phyloP scores from a whole-genome alignment of 2,113 vertebrate genomes.

The Misgurnus mizolepis region DNA sequence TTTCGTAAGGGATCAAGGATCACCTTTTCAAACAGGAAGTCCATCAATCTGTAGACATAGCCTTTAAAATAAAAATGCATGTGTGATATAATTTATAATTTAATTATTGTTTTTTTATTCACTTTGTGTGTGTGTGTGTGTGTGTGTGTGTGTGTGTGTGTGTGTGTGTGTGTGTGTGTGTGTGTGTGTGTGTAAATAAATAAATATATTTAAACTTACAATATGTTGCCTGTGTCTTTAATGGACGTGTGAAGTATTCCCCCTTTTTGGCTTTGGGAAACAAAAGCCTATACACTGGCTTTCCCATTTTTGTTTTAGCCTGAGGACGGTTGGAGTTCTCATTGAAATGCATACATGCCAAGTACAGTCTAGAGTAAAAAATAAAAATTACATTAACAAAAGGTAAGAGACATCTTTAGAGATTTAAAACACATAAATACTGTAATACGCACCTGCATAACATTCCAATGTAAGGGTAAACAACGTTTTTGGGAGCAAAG shows the following conservation, averaged over 20 bases:
- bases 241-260: background rate
- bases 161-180: too few relatives aligned
- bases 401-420: background rate
- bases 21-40: too few relatives aligned
- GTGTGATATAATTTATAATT: too few relatives aligned
- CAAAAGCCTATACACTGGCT: background rate
- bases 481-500: background rate
- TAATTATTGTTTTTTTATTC: too few relatives aligned
- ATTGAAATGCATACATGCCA: background rate
- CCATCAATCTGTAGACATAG: too few relatives aligned
- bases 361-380: background rate
- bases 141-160: too few relatives aligned
- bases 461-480: background rate
- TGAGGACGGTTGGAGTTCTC: background rate
- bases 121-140: too few relatives aligned
- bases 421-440: background rate
- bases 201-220: background rate
- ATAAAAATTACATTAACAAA: background rate
- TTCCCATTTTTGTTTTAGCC: background rate
- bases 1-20: too few relatives aligned
- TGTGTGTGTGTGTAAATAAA: background rate
- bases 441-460: background rate
- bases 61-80: too few relatives aligned
- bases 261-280: constrained; percentile 3
- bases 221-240: background rate